Evolutionary conservation across 2,888 invertebrate genomes (phyloP), one percentile per base, ranked within the genome.

Genomic region (Sminthurinus aureus): DNA sequence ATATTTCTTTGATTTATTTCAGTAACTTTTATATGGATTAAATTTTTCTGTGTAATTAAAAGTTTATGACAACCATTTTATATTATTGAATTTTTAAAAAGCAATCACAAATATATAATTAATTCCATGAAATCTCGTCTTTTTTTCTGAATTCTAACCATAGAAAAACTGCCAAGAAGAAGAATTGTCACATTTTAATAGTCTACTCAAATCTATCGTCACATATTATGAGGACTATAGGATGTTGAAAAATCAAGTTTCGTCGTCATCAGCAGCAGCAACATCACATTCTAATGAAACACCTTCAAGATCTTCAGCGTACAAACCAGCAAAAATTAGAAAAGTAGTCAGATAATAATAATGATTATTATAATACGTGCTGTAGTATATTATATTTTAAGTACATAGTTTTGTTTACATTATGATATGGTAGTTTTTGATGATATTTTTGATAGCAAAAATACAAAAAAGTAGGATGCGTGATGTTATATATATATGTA

Each of bases 301-400:
- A n/a, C 20, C 58, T 12, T n/a, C 76, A 6, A 58, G 38, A 38
- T 38, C 22, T 76, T 13, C 75, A 15, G 11, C 8, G 18, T 76
- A 76, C 13, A 76, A 51, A 22, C 11, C 76, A 18, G 12, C 76
- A n/a, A 76, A 76, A 76, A 58, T 76, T 58, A n/a, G 76, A 13
- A 76, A 76, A 24, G 12, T 71, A 22, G 24, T 24, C 24, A 71
- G 15, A 20, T 71, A 71, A 9, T 20, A 69, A 20, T 69, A 22
- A 38, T 38, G 6, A 38, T 38, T 4, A 38, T 38, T 38, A 38
- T 38, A 38, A 38, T 38, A 38, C n/a, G n/a, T n/a, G n/a, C n/a
- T n/a, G n/a, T n/a, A n/a, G n/a, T n/a, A n/a, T n/a, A n/a, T n/a
- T n/a, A n/a, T n/a, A n/a, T n/a, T n/a, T n/a, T n/a, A n/a, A n/a